Evolutionary conservation across 2,113 vertebrate species (phyloP), one percentile per base, ranked within the genome.

Genomic region (Sterrhoptilus dennistouni): DNA sequence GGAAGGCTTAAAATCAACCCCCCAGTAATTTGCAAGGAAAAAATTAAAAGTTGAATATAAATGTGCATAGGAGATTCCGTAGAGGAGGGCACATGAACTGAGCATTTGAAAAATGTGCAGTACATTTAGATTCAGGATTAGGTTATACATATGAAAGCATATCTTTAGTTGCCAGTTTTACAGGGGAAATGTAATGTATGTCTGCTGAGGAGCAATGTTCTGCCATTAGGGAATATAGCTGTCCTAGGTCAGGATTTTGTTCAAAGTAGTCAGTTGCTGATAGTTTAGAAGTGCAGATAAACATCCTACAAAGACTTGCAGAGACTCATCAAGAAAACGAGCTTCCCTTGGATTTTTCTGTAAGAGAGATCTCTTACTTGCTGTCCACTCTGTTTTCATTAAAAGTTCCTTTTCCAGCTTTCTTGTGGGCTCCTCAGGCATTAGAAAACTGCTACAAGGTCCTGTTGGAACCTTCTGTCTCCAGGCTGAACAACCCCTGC

Each of bases 11-110:
- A 64, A 75, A 40, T 9, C 24, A 70, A 56, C 27, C 12, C 6
- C 10, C 8, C 22, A 36, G 8, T 15, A 64, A 45, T 31, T 8
- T 81, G 22, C 21, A 52, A 63, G 18, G 36, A 31, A 23, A 64
- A 35, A 42, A 24, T 11, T 38, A 27, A n/a, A 54, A 54, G 18
- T 7, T 57, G 24, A 45, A 22, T 63, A 45, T 24, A 52, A 80
- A 35, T 60, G 25, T 5, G 5, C 3, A 2, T 21, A 40, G 25
- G 36, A 52, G 8, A 47, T 8, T 40, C 2, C 1, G 12, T 29
- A 69, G 36, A 63, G 24, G 20, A 56, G 8, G 14, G 15, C 3
- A 18, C 3, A 6, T 21, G 21, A 74, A 40, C 24, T 21, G 21
- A 57, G 3, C 11, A 29, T 60, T 54, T 77, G 31, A 54, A 38